These are phyloP conservation scores for Trididemnum clinides DNA, from an alignment of 23 tunicate genomes.

Conservation along the genomic window DNA sequence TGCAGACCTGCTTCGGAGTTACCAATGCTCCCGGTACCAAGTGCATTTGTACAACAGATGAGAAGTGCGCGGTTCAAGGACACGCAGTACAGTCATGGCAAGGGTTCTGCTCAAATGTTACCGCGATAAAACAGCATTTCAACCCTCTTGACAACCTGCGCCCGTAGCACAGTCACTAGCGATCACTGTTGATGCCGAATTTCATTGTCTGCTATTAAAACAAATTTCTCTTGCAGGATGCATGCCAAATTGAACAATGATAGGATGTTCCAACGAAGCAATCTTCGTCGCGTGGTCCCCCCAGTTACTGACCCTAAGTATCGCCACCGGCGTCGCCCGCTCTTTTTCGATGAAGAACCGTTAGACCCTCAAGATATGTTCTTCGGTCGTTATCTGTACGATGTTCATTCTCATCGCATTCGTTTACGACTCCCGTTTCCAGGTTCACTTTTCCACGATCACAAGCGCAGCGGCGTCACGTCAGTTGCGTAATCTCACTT, in stretches of 20 bases:
- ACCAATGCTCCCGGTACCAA: too few relatives aligned
- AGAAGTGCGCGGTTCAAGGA: too few relatives aligned
- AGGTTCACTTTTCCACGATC: conserved; percentile 41
- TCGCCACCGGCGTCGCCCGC: neutral
- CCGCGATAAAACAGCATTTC: too few relatives aligned
- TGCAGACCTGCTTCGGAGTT: too few relatives aligned
- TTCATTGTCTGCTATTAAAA: too few relatives aligned
- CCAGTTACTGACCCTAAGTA: conserved; percentile 4
- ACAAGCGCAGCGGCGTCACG: neutral
- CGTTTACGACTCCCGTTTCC: conserved; percentile 48
- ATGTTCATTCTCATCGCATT: conserved; percentile 62
- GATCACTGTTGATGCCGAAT: too few relatives aligned
- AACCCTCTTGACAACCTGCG: too few relatives aligned
- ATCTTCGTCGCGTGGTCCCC: conserved; percentile 48
- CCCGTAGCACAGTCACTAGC: too few relatives aligned
- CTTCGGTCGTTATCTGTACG: conserved; percentile 63
- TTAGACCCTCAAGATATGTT: conserved; percentile 50
- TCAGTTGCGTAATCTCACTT: neutral
- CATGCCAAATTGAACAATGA: conserved; percentile 40
- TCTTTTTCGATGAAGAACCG: conserved; percentile 30
- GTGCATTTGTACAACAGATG: too few relatives aligned
- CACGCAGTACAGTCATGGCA: too few relatives aligned
- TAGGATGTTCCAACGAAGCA: conserved; percentile 25
- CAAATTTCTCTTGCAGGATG: too few relatives aligned
- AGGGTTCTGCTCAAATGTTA: too few relatives aligned